Percentiles rank a stretch among this genome's conserved stretches.
Evolutionary conservation across 1,140 invertebrate species (phyloP).

Genomic region (Propsilocerus akamusi): DNA sequence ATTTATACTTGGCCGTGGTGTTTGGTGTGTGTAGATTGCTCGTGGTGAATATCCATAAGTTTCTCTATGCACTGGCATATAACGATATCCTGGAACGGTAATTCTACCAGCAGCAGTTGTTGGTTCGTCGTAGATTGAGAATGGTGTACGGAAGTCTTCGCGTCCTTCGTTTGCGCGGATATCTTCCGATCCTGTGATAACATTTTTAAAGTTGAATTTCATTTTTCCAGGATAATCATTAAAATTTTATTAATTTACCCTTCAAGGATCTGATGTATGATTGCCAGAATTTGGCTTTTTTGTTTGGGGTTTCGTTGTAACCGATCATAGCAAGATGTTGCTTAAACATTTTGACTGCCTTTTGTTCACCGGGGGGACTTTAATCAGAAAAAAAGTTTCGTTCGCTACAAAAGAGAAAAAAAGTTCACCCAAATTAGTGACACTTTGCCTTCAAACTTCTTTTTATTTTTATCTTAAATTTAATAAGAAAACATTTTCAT

Average conservation of each 20-base stretch:
- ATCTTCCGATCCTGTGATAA: conserved; percentile 57
- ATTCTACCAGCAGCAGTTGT: conserved; percentile 59
- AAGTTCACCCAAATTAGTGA: conserved; percentile 8
- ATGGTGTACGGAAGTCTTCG: conserved; percentile 35
- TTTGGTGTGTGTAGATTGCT: conserved; percentile 69
- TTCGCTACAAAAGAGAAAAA: conserved; percentile 37
- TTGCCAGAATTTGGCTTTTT: conserved; percentile 84
- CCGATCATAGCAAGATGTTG: conserved; percentile 82
- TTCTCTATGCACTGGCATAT: conserved; percentile 69
- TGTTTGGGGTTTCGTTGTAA: conserved; percentile 74
- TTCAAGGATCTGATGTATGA: conserved; percentile 77
- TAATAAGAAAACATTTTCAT: not conserved
- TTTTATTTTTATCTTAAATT: not conserved
- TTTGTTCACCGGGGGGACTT: conserved; percentile 36
- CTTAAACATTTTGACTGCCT: conserved; percentile 64
- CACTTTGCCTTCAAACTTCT: not conserved
- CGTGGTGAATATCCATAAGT: conserved; percentile 73
- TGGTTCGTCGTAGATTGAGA: conserved; percentile 69
- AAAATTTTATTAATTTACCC: conserved; percentile 33
- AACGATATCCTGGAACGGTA: conserved; percentile 68
- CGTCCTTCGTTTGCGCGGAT: conserved; percentile 61
- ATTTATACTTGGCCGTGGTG: conserved; percentile 64
- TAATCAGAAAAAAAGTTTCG: conserved; percentile 34
- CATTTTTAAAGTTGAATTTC: conserved; percentile 12
- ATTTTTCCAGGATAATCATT: conserved; percentile 1